A percentile compares a stretch with the other conserved stretches of the same genome.
These are phyloP conservation scores for Callipepla californica DNA, from an alignment of 2,113 vertebrate species.

Conservation along the genomic window DNA sequence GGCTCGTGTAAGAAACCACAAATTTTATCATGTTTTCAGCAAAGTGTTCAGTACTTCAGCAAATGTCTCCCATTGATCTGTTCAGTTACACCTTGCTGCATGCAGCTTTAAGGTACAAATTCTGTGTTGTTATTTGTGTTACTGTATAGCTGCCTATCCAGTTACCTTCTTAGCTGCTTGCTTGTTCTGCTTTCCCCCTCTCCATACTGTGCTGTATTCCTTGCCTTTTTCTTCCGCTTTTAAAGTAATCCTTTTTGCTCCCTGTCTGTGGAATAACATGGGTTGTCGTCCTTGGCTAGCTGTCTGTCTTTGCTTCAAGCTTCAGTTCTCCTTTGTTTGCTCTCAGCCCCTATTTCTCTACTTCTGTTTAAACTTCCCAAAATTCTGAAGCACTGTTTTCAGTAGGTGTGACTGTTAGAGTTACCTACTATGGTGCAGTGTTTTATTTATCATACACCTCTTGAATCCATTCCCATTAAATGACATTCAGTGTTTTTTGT, in stretches of 20 bases:
- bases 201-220: background rate
- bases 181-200: background rate
- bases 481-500: background rate
- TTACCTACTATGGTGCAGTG: background rate
- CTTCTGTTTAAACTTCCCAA: slow-evolving; percentile 23
- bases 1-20: background rate
- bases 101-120: background rate
- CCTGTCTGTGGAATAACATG: background rate
- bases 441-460: background rate
- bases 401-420: slow-evolving; percentile 27
- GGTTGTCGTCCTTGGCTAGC: slow-evolving; percentile 34
- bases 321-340: background rate
- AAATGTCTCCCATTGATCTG: background rate
- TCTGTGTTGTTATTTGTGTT: background rate
- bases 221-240: background rate
- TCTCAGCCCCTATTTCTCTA: background rate
- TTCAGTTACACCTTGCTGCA: background rate
- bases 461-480: background rate
- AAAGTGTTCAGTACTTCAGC: background rate
- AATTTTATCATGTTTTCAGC: background rate
- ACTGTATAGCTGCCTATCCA: background rate
- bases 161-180: background rate
- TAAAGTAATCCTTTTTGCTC: background rate
- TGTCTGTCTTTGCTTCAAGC: background rate
- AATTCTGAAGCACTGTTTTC: slow-evolving; percentile 23